Base-by-base conservation (phyloP, 1,140 invertebrate species). In the Xylocopa sonorina region DNA sequence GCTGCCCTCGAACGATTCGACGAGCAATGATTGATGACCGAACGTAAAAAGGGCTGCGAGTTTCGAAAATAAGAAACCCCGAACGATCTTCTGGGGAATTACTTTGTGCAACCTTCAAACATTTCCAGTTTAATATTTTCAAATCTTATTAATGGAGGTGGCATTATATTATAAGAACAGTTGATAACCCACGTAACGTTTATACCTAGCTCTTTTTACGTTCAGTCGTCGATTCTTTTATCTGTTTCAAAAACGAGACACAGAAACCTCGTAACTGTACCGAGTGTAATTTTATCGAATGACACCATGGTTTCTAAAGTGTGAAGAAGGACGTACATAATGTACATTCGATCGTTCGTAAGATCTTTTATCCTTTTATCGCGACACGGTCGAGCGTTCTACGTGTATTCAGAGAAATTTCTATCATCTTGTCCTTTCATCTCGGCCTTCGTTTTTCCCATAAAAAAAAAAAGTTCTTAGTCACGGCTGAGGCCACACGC, bases 391-490 rank as follows among this genome's bases (percentile, higher is more conserved):
- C 9, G 38, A 29, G 57, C 7, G 7, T 57, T 18, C 67, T 21
- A 32, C 29, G 50, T 16, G 29, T 50, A 66, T 29, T n/a, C 10
- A 16, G 24, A 72, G 2, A 32, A 64, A 51, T 72, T 48, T 72
- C 38, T 71, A 6, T 48, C 41, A 6, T 53, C 9, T 24, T 21
- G 24, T 63, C 24, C 0, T 29, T 29, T 18, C 12, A 5, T 75
- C 38, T 32, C 41, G 41, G 5, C 18, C 27, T 41, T 43, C 57
- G 18, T 41, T 41, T 29, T 53, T 18, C 24, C 48, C 18, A 0
- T 27, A 21, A 48, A 32, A 57, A 43, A 64, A 66, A 74, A 51
- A 64, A 55, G 18, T 53, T n/a, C 48, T 63, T 51, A 63, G 58
- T 74, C 72, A 74, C 10, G n/a, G n/a, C 18, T n/a, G 1, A 24